A percentile compares a stretch with the other conserved stretches of the same genome.
phyloP scores from a whole-genome alignment of 2,888 invertebrate genomes.

The Chrysopilus asiliformis region DNA sequence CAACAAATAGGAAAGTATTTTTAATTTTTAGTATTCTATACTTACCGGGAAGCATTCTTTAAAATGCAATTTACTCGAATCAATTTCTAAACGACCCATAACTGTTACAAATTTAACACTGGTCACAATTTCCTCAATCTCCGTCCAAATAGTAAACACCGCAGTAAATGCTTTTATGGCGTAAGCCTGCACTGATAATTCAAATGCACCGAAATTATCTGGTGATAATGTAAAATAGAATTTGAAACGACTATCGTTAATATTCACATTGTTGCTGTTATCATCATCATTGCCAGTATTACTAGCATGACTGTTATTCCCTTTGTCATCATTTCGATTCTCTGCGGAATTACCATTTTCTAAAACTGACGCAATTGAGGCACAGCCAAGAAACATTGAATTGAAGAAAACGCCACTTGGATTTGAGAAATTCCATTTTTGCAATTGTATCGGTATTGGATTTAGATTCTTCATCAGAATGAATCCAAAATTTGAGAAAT shows the following conservation, averaged over 20 bases:
- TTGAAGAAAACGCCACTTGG: conserved; percentile 27
- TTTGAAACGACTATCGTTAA: conserved; percentile 15
- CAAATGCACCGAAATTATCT: conserved; percentile 39
- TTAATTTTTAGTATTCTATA: no score
- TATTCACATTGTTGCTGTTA: background rate
- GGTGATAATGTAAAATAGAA: conserved; percentile 21
- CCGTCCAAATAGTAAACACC: conserved; percentile 58
- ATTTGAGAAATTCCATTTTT: conserved; percentile 29
- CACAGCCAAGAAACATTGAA: conserved; percentile 45
- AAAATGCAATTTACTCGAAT: conserved; percentile 54
- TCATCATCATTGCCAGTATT: background rate
- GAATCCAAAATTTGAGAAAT: conserved; percentile 27
- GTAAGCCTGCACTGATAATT: conserved; percentile 52
- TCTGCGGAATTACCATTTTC: no score
- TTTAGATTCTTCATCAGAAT: conserved; percentile 30
- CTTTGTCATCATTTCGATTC: background rate
- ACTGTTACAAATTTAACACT: conserved; percentile 65
- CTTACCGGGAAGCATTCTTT: conserved; percentile 70
- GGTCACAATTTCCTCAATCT: conserved; percentile 52
- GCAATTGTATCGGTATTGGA: conserved; percentile 28
- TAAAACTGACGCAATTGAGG: no score
- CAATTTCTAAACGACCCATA: conserved; percentile 55
- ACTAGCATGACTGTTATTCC: background rate
- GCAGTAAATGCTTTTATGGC: conserved; percentile 53
- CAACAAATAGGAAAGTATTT: background rate